phyloP scores from a whole-genome alignment of 2,888 invertebrate genomes.

The Aphidoletes aphidimyza region DNA sequence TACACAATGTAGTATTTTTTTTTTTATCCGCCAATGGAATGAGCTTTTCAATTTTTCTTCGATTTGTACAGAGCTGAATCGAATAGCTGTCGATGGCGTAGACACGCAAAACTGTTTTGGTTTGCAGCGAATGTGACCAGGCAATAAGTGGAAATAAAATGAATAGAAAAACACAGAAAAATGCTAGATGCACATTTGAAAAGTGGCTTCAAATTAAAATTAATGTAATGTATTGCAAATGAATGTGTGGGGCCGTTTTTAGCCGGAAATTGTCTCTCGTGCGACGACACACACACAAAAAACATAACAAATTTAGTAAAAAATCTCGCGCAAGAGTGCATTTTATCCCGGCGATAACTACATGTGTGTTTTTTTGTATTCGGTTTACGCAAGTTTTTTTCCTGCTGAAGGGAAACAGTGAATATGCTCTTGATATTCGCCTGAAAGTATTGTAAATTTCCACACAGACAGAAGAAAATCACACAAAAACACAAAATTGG shows the following conservation, averaged over 20 bases:
- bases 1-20: too few species aligned
- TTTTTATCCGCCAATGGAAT: too few species aligned
- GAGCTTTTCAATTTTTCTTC: too few species aligned
- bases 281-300: too few species aligned
- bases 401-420: not conserved
- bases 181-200: not conserved
- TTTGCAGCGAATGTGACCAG: too few species aligned
- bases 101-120: too few species aligned
- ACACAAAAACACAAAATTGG: not conserved
- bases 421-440: conserved; percentile 5
- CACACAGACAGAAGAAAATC: not conserved
- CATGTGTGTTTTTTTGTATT: not conserved
- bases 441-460: not conserved
- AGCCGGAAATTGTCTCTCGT: too few species aligned
- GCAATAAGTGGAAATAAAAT: too few species aligned
- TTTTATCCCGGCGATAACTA: not conserved
- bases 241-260: not conserved
- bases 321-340: not conserved
- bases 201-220: conserved; percentile 26
- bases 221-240: not conserved
- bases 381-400: not conserved
- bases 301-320: not conserved
- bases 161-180: not conserved
- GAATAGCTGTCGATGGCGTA: too few species aligned
- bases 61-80: not conserved